Conservation (phyloP, 2,797 vertebrate species). For the Acanthornis magna region DNA sequence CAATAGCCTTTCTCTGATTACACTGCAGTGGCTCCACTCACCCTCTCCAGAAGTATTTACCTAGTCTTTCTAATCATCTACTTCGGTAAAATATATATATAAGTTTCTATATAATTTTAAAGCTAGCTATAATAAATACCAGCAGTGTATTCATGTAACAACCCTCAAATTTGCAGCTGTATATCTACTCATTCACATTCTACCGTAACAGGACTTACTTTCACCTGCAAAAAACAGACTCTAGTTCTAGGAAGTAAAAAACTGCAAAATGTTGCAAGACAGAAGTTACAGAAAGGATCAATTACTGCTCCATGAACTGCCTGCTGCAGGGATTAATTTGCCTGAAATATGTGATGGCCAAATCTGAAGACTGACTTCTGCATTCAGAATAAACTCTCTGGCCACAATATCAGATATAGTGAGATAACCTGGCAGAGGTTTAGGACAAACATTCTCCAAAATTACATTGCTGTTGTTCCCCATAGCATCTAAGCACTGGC, state of each 20-base stretch:
- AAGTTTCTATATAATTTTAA: neutral
- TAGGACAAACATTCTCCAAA: neutral
- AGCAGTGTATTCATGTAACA: neutral
- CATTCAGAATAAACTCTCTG: neutral
- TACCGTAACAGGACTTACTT: neutral
- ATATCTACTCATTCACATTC: neutral
- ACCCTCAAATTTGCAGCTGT: neutral
- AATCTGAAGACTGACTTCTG: neutral
- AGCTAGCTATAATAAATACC: neutral
- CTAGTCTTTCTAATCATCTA: neutral
- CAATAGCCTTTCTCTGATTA: neutral
- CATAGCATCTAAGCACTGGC: neutral
- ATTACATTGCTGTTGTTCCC: neutral
- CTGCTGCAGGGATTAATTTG: neutral
- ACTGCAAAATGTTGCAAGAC: fast-evolving
- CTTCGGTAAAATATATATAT: neutral
- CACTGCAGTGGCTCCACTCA: neutral
- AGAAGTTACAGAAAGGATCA: neutral
- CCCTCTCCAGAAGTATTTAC: neutral
- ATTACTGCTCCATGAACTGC: neutral
- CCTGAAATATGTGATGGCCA: neutral
- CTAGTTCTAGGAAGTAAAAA: neutral
- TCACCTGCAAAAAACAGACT: neutral
- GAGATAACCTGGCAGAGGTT: neutral
- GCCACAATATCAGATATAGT: neutral